These are phyloP conservation scores for Festucalex cinctus DNA, from an alignment of 2,113 vertebrate genomes.

Conservation along the genomic window DNA sequence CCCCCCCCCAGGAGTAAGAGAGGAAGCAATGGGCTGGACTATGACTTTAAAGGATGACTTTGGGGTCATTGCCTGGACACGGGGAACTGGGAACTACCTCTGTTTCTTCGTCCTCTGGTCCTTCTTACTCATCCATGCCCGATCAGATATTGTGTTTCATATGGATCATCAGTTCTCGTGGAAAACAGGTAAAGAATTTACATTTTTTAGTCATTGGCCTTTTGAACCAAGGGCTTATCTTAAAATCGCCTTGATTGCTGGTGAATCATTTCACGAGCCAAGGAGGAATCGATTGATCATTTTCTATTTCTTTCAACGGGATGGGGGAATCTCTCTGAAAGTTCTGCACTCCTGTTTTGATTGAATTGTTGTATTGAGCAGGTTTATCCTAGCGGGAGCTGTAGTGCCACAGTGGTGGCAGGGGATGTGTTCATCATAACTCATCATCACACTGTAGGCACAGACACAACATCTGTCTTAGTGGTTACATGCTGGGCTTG, in stretches of 20 bases:
- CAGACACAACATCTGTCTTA: not conserved
- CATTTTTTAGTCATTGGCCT: not conserved
- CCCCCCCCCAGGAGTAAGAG: slow-evolving; percentile 76
- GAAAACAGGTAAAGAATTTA: slow-evolving; percentile 84
- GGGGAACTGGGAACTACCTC: slow-evolving; percentile 71
- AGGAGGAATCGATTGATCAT: not conserved
- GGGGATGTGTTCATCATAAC: not conserved
- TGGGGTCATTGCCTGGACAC: slow-evolving; percentile 73
- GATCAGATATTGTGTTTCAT: slow-evolving; percentile 75
- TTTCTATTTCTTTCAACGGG: not conserved
- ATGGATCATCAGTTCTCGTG: slow-evolving; percentile 85
- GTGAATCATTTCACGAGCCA: too few species aligned
- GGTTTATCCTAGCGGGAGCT: not conserved
- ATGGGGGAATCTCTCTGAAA: not conserved
- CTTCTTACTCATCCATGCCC: slow-evolving; percentile 74
- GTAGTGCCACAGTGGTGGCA: not conserved
- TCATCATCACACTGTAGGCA: not conserved
- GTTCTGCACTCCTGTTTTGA: not conserved
- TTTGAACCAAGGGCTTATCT: not conserved
- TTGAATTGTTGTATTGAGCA: not conserved
- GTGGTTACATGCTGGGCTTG: slow-evolving; percentile 36
- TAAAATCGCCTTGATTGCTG: not conserved
- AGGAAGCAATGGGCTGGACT: slow-evolving; percentile 82
- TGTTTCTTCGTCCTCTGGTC: slow-evolving; percentile 74
- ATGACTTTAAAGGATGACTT: slow-evolving; percentile 85